Evolutionary conservation across 2,113 vertebrate species (phyloP).

Genomic region (Heterochromis multidens): DNA sequence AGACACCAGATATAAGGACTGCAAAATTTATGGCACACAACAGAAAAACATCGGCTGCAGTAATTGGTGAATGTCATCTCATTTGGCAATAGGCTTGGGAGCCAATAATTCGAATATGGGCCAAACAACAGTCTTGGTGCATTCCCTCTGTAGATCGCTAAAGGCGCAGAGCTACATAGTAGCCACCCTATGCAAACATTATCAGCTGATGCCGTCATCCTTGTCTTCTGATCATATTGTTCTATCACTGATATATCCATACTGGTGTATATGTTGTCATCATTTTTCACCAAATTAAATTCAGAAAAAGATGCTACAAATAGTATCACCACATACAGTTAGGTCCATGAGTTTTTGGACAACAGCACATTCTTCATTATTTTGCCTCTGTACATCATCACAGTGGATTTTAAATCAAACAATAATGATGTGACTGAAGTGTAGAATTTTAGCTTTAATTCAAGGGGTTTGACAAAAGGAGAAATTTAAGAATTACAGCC

Average conservation of each 20-base stretch:
- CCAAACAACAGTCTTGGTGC: too few relatives aligned
- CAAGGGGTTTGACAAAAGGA: neutral
- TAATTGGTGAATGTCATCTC: too few relatives aligned
- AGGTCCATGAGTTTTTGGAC: neutral
- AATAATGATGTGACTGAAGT: accelerated
- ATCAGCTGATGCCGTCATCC: neutral
- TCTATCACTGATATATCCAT: neutral
- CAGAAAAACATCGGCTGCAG: too few relatives aligned
- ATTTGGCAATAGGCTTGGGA: too few relatives aligned
- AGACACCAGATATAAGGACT: too few relatives aligned
- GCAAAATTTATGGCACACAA: too few relatives aligned
- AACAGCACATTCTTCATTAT: neutral
- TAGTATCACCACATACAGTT: neutral
- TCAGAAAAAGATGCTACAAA: neutral
- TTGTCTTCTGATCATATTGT: too few relatives aligned
- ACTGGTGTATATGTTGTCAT: too few relatives aligned
- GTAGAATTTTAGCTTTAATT: neutral
- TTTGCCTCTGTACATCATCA: neutral
- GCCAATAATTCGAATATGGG: too few relatives aligned
- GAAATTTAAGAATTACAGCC: too few relatives aligned
- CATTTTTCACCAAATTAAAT: neutral
- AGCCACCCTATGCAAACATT: neutral
- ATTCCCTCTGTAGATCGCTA: too few relatives aligned
- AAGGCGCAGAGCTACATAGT: too few relatives aligned
- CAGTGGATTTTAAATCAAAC: neutral